phyloP scores from a whole-genome alignment of 2,113 vertebrate species.

The Butorides virescens region DNA sequence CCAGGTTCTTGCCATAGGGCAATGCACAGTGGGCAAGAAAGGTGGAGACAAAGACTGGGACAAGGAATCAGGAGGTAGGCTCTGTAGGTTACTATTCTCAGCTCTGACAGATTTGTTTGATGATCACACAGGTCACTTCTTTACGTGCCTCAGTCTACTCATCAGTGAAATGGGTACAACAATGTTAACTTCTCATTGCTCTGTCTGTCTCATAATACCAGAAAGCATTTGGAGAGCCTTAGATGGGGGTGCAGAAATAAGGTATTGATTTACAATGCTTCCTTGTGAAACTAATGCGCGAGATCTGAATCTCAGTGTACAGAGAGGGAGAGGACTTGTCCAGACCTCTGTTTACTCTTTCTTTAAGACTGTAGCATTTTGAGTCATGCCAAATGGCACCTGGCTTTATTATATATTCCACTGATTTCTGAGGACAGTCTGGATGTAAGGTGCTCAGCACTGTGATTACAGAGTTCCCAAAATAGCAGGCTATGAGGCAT shows the following conservation, averaged over 20 bases:
- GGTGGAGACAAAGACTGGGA: not conserved
- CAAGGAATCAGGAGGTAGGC: not conserved
- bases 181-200: not conserved
- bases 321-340: not conserved
- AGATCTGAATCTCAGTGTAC: not conserved
- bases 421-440: not conserved
- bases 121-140: not conserved
- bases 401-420: not conserved
- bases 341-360: not conserved
- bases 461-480: not conserved
- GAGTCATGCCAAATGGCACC: not conserved
- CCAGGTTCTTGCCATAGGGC: not conserved
- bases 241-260: not conserved
- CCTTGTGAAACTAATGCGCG: not conserved
- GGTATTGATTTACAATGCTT: not conserved
- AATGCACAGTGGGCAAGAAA: not conserved
- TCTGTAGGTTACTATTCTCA: not conserved
- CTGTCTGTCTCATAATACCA: not conserved
- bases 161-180: not conserved
- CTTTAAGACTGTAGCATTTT: not conserved
- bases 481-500: not conserved
- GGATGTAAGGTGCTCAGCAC: not conserved
- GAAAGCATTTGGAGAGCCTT: not conserved
- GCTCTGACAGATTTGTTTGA: not conserved
- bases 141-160: not conserved